A percentile compares a stretch with the other conserved stretches of the same genome.
These are phyloP conservation scores for Amiota minor DNA, from an alignment of 2,888 invertebrate species.

Conservation along the genomic window DNA sequence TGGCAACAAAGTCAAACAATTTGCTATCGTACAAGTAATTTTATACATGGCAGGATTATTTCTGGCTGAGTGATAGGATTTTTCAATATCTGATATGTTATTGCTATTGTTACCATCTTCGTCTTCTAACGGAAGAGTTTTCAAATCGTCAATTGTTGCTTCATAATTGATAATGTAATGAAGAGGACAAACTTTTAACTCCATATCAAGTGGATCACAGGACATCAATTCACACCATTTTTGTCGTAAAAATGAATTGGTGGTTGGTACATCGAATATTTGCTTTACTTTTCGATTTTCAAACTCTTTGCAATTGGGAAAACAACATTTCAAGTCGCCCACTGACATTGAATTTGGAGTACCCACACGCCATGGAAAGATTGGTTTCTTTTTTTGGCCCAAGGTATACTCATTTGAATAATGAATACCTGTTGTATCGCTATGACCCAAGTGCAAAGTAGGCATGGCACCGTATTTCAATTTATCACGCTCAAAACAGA, in stretches of 20 bases:
- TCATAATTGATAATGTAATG: constrained; percentile 56
- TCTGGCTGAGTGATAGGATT: constrained; percentile 43
- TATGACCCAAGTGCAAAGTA: constrained; percentile 57
- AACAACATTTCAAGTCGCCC: constrained; percentile 45
- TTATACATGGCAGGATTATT: constrained; percentile 46
- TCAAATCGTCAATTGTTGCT: constrained; percentile 42
- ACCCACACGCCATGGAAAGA: no score
- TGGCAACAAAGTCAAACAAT: constrained; percentile 43
- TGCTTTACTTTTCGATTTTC: constrained; percentile 5
- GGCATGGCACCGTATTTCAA: constrained; percentile 52
- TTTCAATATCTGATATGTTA: constrained; percentile 9
- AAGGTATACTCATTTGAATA: constrained; percentile 2
- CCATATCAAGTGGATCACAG: not conserved
- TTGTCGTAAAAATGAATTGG: not conserved
- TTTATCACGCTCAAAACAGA: constrained; percentile 43
- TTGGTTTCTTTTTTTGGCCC: not conserved
- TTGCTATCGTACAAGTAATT: constrained; percentile 52
- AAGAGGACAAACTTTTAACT: constrained; percentile 52
- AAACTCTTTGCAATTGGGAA: constrained; percentile 53
- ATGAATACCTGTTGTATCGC: constrained; percentile 39
- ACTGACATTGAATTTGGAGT: not conserved
- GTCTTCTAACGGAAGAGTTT: constrained; percentile 5
- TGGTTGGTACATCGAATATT: constrained; percentile 50
- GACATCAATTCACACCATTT: constrained; percentile 37
- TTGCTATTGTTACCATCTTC: constrained; percentile 27